Percentiles rank a stretch among this genome's conserved stretches.
phyloP scores from a whole-genome alignment of 2,113 vertebrate genomes.

The Blennius ocellaris region DNA sequence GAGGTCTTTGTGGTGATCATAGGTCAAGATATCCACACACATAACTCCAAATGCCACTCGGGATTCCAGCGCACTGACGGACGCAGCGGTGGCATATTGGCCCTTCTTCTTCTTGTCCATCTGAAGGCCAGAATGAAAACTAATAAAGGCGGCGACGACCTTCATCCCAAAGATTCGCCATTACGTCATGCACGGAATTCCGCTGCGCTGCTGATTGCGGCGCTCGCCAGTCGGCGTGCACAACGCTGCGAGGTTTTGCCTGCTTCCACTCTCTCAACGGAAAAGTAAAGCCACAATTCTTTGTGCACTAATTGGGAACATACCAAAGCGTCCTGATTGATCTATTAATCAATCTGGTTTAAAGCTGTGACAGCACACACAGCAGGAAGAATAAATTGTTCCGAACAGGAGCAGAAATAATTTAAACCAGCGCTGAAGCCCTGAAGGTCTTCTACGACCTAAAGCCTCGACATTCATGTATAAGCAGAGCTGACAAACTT shows the following conservation, averaged over 20 bases:
- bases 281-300: slow-evolving; percentile 37
- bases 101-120: not conserved
- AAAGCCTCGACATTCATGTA: not conserved
- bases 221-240: slow-evolving; percentile 1
- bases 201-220: slow-evolving; percentile 34
- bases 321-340: slow-evolving; percentile 47
- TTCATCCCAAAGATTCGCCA: slow-evolving; percentile 24
- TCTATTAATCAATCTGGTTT: slow-evolving; percentile 39
- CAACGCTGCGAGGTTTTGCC: slow-evolving; percentile 17
- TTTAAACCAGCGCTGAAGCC: slow-evolving; percentile 30
- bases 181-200: slow-evolving; percentile 36
- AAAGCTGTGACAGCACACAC: slow-evolving; percentile 63
- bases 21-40: slow-evolving; percentile 46
- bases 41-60: slow-evolving; percentile 30
- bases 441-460: not conserved
- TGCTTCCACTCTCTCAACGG: slow-evolving; percentile 39
- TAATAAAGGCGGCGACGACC: slow-evolving; percentile 46
- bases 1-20: slow-evolving; percentile 34
- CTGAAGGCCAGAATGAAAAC: slow-evolving; percentile 17
- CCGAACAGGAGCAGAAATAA: not conserved
- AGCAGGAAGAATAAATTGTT: not conserved
- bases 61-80: slow-evolving; percentile 58
- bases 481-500: slow-evolving; percentile 5
- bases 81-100: slow-evolving; percentile 6
- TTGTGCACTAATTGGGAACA: slow-evolving; percentile 58